Conservation (phyloP, 2,113 vertebrate species). For the Tonatia bakeri region DNA sequence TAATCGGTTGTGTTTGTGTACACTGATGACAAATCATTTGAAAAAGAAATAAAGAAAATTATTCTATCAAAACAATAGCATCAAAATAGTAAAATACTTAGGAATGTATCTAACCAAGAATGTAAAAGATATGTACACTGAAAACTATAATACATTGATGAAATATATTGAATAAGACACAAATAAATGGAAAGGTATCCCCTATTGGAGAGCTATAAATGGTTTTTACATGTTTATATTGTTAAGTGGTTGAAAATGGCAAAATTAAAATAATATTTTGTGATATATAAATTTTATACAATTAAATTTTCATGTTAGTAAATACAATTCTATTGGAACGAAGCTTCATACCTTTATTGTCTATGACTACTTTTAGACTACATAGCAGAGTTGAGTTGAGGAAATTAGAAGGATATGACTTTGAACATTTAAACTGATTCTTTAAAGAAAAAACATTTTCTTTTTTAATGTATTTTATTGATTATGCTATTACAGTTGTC, state of each 20-base stretch:
- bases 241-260: background rate
- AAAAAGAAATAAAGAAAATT: background rate
- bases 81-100: background rate
- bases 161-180: background rate
- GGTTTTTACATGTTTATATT: background rate
- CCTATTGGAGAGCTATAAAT: background rate
- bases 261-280: background rate
- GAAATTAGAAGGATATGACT: accelerated
- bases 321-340: background rate
- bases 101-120: background rate
- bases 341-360: background rate
- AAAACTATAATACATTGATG: background rate
- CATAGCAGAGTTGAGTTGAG: background rate
- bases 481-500: too few relatives aligned
- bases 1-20: background rate
- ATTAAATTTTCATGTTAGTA: background rate
- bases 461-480: too few relatives aligned
- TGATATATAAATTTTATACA: background rate
- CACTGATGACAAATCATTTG: background rate
- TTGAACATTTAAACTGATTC: background rate
- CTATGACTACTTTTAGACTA: background rate
- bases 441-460: background rate
- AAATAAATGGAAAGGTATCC: background rate
- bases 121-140: background rate
- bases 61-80: background rate